Conservation (phyloP, 2,888 invertebrate genomes). For the Tipula lateralis region DNA sequence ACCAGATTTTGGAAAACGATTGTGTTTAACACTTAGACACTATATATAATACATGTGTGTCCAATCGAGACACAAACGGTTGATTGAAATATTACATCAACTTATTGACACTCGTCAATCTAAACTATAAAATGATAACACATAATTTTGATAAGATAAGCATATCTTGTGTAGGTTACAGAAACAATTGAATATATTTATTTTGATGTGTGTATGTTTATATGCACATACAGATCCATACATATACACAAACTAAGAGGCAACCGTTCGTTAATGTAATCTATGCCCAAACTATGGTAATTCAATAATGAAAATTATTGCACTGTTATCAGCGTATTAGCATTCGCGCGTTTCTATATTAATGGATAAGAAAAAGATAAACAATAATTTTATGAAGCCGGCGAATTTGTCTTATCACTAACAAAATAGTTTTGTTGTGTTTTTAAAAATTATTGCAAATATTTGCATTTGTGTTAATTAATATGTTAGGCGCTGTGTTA, state of each 20-base stretch:
- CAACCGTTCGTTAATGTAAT: too few species aligned
- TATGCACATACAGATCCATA: too few species aligned
- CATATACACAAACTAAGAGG: too few species aligned
- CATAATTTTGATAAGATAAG: not conserved
- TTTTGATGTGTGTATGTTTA: too few species aligned
- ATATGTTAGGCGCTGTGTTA: not conserved
- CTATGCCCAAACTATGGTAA: too few species aligned
- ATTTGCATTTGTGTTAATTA: not conserved
- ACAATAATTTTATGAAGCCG: not conserved
- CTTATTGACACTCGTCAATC: not conserved
- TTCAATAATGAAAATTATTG: too few species aligned
- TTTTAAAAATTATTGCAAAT: not conserved
- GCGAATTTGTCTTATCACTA: not conserved
- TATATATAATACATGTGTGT: too few species aligned
- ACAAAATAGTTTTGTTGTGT: not conserved
- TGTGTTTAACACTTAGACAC: not conserved
- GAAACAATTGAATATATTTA: too few species aligned
- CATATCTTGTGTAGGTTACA: too few species aligned
- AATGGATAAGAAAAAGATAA: not conserved
- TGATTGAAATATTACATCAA: not conserved
- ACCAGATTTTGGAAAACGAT: not conserved
- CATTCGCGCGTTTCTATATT: not conserved
- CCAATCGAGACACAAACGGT: not conserved
- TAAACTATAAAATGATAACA: not conserved
- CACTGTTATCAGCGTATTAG: not conserved